Percentiles rank a stretch among this genome's conserved stretches.
phyloP scores from a whole-genome alignment of 2,888 invertebrate genomes.

The Stictocephala bisonia region DNA sequence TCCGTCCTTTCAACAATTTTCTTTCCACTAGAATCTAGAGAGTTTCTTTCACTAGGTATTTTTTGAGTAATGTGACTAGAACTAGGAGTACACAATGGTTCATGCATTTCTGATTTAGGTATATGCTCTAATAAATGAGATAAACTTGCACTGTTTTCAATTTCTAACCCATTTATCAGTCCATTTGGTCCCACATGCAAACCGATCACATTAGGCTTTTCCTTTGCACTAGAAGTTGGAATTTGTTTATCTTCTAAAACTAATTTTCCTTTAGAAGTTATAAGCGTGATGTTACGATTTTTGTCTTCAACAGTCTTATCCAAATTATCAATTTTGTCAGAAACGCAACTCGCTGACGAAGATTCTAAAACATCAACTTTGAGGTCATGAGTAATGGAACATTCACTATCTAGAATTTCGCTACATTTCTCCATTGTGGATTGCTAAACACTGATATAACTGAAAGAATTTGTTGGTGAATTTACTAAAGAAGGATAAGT shows the following conservation, averaged over 20 bases:
- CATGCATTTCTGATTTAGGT: constrained; percentile 38
- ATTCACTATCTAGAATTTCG: constrained; percentile 44
- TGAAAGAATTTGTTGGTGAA: neutral
- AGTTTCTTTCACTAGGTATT: constrained; percentile 38
- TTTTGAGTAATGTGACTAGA: constrained; percentile 54
- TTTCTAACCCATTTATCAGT: constrained; percentile 52
- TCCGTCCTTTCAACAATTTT: constrained; percentile 9
- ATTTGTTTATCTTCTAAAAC: constrained; percentile 48
- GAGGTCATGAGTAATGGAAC: constrained; percentile 48
- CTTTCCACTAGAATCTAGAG: constrained; percentile 16
- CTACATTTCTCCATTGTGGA: constrained; percentile 42
- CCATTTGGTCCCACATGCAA: constrained; percentile 53
- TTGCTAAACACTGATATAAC: neutral
- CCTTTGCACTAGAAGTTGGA: constrained; percentile 50
- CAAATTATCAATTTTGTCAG: constrained; percentile 45
- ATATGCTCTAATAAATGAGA: constrained; percentile 45
- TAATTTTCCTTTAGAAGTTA: constrained; percentile 49
- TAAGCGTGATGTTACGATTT: constrained; percentile 53
- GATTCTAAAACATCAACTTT: constrained; percentile 44
- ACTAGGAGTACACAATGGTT: constrained; percentile 46
- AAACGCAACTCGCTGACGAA: constrained; percentile 44
- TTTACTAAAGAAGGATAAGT: neutral
- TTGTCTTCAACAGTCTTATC: constrained; percentile 52
- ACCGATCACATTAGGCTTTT: constrained; percentile 47
- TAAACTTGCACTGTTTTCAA: constrained; percentile 45